Base-by-base conservation (phyloP, 2,888 invertebrate genomes). In the Aporophyla lueneburgensis region DNA sequence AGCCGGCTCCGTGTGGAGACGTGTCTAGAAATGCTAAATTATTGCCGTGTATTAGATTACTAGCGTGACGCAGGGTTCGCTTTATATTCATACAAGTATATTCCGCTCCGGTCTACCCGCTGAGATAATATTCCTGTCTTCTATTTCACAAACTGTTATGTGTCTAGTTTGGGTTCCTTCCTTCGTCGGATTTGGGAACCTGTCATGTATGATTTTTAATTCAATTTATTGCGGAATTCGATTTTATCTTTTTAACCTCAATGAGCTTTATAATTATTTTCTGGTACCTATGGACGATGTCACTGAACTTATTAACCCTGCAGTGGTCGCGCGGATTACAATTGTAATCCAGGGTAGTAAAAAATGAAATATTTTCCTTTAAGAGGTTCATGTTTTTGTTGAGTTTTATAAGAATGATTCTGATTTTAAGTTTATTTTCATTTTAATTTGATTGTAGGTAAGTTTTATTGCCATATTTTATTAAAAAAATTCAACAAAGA, bases 1-100 rank as follows among this genome's bases (percentile, higher is more conserved):
- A 65, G 61, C n/a, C 71, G 56, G 54, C 63, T 71, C 43, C n/a
- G 72, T 73, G 72, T 71, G 56, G 59, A 65, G 58, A 86, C 82
- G 85, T 87, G 87, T 83, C 86, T 87, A 77, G 86, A 80, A 87
- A 84, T 53, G 46, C 68, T 77, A 81, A 87, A 80, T 87, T 83
- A 84, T 86, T 81, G 63, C 73, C 67, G 51, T 67, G 71, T 85
- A 84, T 85, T 84, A 83, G 75, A 83, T 80, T 78, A 76, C 72
- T 74, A 56, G 74, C 80, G 75, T 74, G 75, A 81, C 79, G 78
- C 66, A 21, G 63, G 65, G 53, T 54, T 67, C 71, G 24, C 61
- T 80, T 83, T 69, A 73, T 78, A 83, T 80, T 84, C 77, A 81
- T 62, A 69, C 62, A 58, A 74, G 58, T 71, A 61, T 70, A 79